Evolutionary conservation across 2,888 invertebrate genomes (phyloP).

Genomic region (Agonopterix arenella): DNA sequence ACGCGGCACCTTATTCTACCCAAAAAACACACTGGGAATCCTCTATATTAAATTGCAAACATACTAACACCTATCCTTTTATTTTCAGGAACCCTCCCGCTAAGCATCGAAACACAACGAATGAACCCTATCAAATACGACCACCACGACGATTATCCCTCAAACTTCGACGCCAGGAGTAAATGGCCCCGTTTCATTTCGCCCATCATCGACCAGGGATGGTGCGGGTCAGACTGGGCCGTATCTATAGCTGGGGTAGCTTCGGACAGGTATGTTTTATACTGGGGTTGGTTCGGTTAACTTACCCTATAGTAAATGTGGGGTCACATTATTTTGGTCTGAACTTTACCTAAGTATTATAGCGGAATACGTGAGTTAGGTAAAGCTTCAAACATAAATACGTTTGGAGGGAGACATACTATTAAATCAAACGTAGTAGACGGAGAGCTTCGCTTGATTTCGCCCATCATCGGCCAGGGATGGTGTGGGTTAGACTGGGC

Average conservation of each 20-base stretch:
- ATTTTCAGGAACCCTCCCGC: slow-evolving; percentile 69
- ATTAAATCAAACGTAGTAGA: slow-evolving; percentile 80
- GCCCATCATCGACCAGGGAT: slow-evolving; percentile 83
- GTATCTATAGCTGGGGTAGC: slow-evolving; percentile 89
- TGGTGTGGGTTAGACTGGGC: slow-evolving; percentile 97
- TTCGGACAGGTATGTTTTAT: slow-evolving; percentile 80
- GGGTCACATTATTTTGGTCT: no score
- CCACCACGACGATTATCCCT: slow-evolving; percentile 79
- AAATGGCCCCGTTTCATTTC: slow-evolving; percentile 87
- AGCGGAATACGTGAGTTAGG: no score
- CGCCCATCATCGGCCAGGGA: slow-evolving; percentile 83
- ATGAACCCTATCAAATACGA: slow-evolving; percentile 80
- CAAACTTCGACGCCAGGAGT: slow-evolving; percentile 84
- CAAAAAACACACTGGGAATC: no score
- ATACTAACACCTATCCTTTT: background rate
- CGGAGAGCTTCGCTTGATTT: slow-evolving; percentile 85
- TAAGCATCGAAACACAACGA: slow-evolving; percentile 60
- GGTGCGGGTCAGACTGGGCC: slow-evolving; percentile 96
- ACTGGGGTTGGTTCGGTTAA: background rate
- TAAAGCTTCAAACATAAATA: no score
- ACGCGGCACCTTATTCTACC: no score
- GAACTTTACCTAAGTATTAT: no score
- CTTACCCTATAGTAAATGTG: slow-evolving; percentile 16
- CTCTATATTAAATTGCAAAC: no score
- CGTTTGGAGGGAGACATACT: no score